Conservation (phyloP, 2,113 vertebrate species). For the Tinamus guttatus region DNA sequence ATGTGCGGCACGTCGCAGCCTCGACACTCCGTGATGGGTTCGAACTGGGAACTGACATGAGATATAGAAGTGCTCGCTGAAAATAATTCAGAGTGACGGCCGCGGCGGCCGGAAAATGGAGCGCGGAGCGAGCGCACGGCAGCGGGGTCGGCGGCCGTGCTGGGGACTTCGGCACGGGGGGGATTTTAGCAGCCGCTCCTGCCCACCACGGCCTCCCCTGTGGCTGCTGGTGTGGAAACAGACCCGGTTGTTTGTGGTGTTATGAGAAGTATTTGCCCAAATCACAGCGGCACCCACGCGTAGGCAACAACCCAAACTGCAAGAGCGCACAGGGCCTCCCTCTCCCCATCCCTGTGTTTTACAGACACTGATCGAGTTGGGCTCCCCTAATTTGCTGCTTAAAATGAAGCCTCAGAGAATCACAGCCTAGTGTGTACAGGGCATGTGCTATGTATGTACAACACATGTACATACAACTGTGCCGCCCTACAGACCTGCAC, state of each 20-base stretch:
- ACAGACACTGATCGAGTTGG: background rate
- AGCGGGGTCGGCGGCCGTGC: constrained; percentile 38
- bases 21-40: constrained; percentile 89
- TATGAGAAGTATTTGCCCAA: rapidly evolving
- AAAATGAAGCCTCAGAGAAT: background rate
- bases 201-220: too few relatives aligned
- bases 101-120: constrained; percentile 81
- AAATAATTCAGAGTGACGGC: constrained; percentile 97
- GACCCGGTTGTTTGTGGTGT: background rate
- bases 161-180: too few relatives aligned
- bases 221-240: too few relatives aligned
- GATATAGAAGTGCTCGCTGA: constrained; percentile 94
- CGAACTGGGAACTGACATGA: constrained; percentile 91
- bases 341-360: background rate
- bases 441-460: rapidly evolving
- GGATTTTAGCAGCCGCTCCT: constrained; percentile 51
- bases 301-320: background rate
- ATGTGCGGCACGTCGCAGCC: constrained; percentile 86
- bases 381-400: rapidly evolving
- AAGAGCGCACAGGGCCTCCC: rapidly evolving
- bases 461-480: rapidly evolving
- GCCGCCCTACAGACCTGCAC: too few relatives aligned
- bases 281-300: background rate
- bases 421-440: background rate
- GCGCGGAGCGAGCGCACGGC: constrained; percentile 59